Percentiles rank a stretch among this genome's conserved stretches.
Conservation (phyloP, 2,888 invertebrate species). For the Aspidiotus rigidus region DNA sequence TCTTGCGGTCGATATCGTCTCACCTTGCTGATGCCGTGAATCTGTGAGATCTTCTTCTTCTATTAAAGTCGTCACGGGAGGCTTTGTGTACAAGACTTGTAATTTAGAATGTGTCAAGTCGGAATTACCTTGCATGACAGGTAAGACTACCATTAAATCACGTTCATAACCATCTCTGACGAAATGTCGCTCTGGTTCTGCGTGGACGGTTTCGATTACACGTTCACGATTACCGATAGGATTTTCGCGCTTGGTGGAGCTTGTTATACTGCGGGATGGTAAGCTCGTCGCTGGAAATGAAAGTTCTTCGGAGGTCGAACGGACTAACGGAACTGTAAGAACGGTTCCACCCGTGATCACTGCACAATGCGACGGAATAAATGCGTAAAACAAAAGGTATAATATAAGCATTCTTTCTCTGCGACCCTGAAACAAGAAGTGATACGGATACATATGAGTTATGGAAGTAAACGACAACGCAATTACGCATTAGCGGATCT, state of each 20-base stretch:
- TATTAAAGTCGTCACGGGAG: constrained; percentile 29
- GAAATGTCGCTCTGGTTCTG: not conserved
- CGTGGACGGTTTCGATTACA: not conserved
- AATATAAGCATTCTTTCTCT: not conserved
- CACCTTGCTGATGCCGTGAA: not conserved
- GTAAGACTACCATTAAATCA: constrained; percentile 26
- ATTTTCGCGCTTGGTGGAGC: constrained; percentile 4
- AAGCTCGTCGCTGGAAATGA: not conserved
- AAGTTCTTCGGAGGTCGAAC: not conserved
- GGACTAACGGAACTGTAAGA: not conserved
- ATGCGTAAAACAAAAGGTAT: not conserved
- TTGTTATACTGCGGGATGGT: not conserved
- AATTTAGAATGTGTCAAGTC: constrained; percentile 25
- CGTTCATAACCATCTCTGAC: constrained; percentile 17
- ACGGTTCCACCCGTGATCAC: not conserved
- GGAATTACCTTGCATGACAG: constrained; percentile 31
- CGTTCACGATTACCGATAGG: not conserved
- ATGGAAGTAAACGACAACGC: too few relatives aligned
- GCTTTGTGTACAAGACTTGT: constrained; percentile 24
- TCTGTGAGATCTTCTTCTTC: not conserved
- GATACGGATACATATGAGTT: too few relatives aligned
- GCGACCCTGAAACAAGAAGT: not conserved
- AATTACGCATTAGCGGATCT: too few relatives aligned
- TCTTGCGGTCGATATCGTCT: not conserved
- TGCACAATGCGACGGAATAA: not conserved